A percentile compares a stretch with the other conserved stretches of the same genome.
phyloP scores from a whole-genome alignment of 2,113 vertebrate genomes.

The Jaculus jaculus region DNA sequence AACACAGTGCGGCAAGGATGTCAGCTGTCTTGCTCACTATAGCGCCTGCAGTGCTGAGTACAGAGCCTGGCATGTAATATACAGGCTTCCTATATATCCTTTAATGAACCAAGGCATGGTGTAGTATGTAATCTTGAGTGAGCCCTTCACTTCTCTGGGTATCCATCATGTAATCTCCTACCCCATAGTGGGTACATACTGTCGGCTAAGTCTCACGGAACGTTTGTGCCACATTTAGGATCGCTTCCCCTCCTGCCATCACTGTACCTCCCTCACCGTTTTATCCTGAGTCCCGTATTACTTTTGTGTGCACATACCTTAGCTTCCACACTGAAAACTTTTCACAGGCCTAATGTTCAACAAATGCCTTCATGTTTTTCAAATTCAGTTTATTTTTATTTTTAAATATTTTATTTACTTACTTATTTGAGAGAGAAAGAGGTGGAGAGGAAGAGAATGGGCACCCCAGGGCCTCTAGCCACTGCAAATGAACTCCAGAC shows the following conservation, averaged over 20 bases:
- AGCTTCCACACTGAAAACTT: background rate
- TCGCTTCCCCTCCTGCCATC: background rate
- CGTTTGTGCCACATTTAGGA: background rate
- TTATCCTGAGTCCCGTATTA: conserved; percentile 25
- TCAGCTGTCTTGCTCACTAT: background rate
- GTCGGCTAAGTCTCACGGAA: background rate
- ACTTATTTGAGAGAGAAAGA: too few relatives aligned
- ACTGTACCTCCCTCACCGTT: background rate
- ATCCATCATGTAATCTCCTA: background rate
- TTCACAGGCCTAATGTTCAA: too few relatives aligned
- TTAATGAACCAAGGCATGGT: background rate
- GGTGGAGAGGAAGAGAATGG: too few relatives aligned
- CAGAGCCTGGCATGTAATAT: background rate
- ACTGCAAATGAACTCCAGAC: too few relatives aligned
- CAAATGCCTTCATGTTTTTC: too few relatives aligned
- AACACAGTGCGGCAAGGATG: background rate
- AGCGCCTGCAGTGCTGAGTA: background rate
- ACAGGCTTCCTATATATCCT: background rate
- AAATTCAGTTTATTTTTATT: too few relatives aligned
- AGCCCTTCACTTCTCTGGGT: background rate
- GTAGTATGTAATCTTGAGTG: background rate
- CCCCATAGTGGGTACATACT: background rate
- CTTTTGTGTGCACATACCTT: conserved; percentile 1
- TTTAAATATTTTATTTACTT: too few relatives aligned
- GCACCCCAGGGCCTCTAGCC: too few relatives aligned